Conservation (phyloP, 2,797 vertebrate species). For the Loris lydekkerianus region DNA sequence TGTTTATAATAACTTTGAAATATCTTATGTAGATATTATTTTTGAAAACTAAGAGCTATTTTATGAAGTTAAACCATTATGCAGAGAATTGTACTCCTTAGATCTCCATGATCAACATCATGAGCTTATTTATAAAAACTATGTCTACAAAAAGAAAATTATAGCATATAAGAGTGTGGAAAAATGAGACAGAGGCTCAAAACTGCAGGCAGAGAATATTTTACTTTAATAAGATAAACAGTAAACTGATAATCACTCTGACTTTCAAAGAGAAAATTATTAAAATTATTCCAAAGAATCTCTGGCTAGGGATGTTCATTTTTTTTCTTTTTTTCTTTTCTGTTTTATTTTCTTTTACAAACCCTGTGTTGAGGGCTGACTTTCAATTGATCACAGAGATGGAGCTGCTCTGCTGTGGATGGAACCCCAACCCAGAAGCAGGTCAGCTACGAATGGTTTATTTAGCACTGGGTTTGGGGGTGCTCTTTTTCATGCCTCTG, state of each 20-base stretch:
- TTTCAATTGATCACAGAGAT: neutral
- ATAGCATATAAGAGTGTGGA: neutral
- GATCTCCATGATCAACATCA: neutral
- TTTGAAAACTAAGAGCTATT: slow-evolving; percentile 58
- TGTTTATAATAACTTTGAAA: neutral
- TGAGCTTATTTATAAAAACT: slow-evolving; percentile 53
- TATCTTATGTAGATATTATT: slow-evolving; percentile 24
- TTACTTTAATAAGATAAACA: slow-evolving; percentile 21
- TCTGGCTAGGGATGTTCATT: neutral
- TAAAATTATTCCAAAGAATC: slow-evolving; percentile 18
- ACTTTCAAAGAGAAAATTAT: slow-evolving; percentile 41
- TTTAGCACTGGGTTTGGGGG: neutral
- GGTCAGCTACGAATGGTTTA: neutral
- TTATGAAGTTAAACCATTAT: neutral
- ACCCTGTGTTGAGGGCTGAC: neutral
- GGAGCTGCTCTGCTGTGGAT: neutral
- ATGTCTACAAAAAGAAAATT: slow-evolving; percentile 40
- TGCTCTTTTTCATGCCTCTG: slow-evolving; percentile 30
- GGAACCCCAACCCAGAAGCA: neutral
- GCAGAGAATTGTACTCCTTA: neutral
- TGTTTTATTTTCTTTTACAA: neutral
- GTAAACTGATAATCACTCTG: slow-evolving; percentile 7
- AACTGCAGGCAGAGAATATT: neutral
- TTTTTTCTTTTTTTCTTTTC: neutral
- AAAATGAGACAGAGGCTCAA: slow-evolving; percentile 49